Percentiles rank a stretch among this genome's conserved stretches.
These are phyloP conservation scores for Herpailurus yagouaroundi DNA, from an alignment of 2,113 vertebrate species.

Conservation along the genomic window DNA sequence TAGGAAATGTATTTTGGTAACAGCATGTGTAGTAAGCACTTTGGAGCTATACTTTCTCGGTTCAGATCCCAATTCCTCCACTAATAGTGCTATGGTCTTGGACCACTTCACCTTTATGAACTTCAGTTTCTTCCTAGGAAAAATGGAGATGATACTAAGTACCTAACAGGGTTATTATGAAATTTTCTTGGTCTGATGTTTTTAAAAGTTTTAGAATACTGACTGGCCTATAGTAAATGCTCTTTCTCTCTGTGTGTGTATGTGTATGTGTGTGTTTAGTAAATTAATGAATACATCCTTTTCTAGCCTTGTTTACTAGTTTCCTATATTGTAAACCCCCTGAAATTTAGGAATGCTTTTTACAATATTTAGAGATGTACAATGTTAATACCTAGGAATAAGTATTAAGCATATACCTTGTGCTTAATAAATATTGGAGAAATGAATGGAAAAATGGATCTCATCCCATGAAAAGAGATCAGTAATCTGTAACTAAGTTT, in stretches of 20 bases:
- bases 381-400: neutral
- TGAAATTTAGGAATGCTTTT: neutral
- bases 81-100: neutral
- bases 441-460: neutral
- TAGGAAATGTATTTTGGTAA: neutral
- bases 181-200: neutral
- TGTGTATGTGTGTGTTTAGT: neutral
- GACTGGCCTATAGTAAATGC: neutral
- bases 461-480: neutral
- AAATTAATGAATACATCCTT: neutral
- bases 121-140: neutral
- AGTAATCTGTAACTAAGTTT: neutral
- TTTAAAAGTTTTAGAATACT: neutral
- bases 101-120: neutral
- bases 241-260: neutral
- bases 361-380: neutral
- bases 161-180: neutral
- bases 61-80: neutral
- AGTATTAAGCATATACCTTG: neutral
- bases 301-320: neutral
- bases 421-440: neutral
- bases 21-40: neutral
- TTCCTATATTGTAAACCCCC: neutral
- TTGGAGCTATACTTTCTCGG: neutral
- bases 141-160: neutral